A percentile compares a stretch with the other conserved stretches of the same genome.
phyloP scores from a whole-genome alignment of 2,797 vertebrate species.

The Typhlichthys subterraneus region DNA sequence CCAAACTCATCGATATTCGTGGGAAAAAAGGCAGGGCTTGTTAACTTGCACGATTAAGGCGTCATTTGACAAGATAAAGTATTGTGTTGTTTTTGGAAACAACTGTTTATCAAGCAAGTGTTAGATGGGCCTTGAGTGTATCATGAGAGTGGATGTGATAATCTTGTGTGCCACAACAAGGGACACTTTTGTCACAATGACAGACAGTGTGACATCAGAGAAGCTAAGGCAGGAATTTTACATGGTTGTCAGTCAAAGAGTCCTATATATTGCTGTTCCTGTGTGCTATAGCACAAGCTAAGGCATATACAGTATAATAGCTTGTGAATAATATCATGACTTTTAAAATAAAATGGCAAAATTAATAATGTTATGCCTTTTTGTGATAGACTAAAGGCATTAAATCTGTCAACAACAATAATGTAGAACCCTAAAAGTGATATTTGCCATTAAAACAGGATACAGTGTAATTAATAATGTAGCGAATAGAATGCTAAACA shows the following conservation, averaged over 20 bases:
- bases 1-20: constrained; percentile 77
- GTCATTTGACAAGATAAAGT: constrained; percentile 76
- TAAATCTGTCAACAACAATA: constrained; percentile 60
- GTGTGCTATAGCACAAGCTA: constrained; percentile 42
- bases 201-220: constrained; percentile 74
- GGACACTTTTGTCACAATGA: constrained; percentile 72
- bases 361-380: constrained; percentile 51
- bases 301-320: constrained; percentile 39
- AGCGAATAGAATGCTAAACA: too few species aligned
- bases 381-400: constrained; percentile 59
- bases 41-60: constrained; percentile 82
- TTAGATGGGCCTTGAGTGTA: constrained; percentile 45
- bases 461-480: too few species aligned
- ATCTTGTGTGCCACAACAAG: constrained; percentile 68
- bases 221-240: constrained; percentile 75
- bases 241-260: constrained; percentile 74
- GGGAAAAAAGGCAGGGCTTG: constrained; percentile 67
- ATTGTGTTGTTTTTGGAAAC: constrained; percentile 69
- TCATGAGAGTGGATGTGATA: constrained; percentile 58
- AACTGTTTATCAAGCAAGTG: constrained; percentile 68
- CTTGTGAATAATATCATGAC: constrained; percentile 61
- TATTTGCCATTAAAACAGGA: too few species aligned
- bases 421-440: constrained; percentile 13
- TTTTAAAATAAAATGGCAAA: constrained; percentile 40
- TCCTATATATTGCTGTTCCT: constrained; percentile 61